These are phyloP conservation scores for Podilymbus podiceps DNA, from an alignment of 2,113 vertebrate genomes.

Conservation along the genomic window DNA sequence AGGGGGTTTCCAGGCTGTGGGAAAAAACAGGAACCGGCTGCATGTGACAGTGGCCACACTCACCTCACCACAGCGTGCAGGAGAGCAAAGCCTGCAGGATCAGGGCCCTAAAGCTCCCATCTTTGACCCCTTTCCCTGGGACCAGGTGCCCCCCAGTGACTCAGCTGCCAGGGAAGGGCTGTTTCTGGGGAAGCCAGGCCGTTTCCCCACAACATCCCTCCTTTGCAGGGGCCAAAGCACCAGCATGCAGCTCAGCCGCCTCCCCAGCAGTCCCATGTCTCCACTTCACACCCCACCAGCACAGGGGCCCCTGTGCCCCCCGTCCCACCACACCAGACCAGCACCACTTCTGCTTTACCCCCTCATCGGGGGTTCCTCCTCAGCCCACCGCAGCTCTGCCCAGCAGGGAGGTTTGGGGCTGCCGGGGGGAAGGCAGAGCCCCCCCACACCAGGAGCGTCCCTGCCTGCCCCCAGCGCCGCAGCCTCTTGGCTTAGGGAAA, in stretches of 20 bases:
- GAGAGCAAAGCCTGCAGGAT: neutral
- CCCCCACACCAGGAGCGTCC: neutral
- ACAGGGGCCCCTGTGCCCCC: neutral
- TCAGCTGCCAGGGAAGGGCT: neutral
- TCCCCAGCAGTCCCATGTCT: neutral
- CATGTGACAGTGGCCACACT: rapidly evolving
- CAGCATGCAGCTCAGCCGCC: rapidly evolving
- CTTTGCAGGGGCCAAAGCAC: neutral
- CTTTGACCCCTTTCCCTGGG: neutral
- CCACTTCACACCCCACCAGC: neutral
- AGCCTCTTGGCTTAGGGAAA: neutral
- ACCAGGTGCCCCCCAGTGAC: neutral
- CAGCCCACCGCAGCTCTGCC: neutral
- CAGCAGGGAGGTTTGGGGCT: neutral
- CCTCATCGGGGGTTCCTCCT: neutral
- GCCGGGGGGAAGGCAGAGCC: neutral
- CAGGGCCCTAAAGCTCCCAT: neutral
- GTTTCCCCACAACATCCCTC: neutral
- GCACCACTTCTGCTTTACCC: neutral
- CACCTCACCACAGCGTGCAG: rapidly evolving
- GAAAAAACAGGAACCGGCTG: constrained; percentile 5
- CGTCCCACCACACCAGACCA: neutral
- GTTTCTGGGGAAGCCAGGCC: neutral
- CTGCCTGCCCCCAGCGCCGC: neutral
- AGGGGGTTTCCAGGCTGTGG: constrained; percentile 54